Conservation (phyloP, 2,797 vertebrate genomes). For the Anguilla megastoma region DNA sequence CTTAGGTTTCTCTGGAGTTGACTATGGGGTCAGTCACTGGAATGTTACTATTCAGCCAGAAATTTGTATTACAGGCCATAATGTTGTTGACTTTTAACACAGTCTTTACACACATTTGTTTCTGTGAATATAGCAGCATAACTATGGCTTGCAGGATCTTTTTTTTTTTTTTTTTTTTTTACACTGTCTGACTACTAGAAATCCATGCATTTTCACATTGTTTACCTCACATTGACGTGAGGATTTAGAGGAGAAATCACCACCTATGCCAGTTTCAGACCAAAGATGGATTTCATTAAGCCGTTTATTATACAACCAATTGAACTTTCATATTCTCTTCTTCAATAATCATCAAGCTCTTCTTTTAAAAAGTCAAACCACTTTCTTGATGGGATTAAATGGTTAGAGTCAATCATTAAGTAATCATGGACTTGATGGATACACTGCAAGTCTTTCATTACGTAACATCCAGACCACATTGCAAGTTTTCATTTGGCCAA, state of each 20-base stretch:
- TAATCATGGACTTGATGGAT: neutral
- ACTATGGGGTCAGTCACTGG: constrained; percentile 13
- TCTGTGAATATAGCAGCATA: constrained; percentile 27
- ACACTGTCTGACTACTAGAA: neutral
- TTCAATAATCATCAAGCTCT: neutral
- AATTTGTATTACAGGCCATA: constrained; percentile 6
- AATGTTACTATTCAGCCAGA: constrained; percentile 14
- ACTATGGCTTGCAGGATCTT: constrained; percentile 2
- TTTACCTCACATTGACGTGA: constrained; percentile 4
- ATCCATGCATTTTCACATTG: neutral
- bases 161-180: neutral
- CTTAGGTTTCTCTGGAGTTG: neutral
- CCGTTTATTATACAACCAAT: neutral
- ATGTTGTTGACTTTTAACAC: constrained; percentile 11
- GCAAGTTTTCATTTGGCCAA: constrained; percentile 35
- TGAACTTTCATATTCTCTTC: neutral
- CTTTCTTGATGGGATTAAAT: constrained; percentile 32
- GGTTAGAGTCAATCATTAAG: neutral
- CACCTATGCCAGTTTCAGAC: neutral
- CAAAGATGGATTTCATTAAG: neutral
- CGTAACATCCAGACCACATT: constrained; percentile 27
- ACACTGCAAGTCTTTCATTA: neutral
- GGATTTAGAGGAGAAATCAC: neutral
- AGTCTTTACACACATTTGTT: constrained; percentile 3
- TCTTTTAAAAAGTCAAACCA: neutral